Evolutionary conservation across 2,888 invertebrate genomes (phyloP).

Genomic region (Caenorhabditis sulstoni): DNA sequence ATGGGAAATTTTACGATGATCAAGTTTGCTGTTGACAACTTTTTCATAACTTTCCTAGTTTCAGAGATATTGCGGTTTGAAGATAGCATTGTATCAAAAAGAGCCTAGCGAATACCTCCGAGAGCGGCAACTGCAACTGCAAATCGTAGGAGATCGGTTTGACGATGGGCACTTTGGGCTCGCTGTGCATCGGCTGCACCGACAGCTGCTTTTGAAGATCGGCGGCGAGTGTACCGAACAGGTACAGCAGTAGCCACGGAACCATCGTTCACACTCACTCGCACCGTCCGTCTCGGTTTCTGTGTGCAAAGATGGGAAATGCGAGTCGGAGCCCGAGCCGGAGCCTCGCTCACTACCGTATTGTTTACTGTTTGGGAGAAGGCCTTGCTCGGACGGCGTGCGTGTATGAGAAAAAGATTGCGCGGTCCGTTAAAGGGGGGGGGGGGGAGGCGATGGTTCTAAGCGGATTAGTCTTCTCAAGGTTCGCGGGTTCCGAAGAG

Average conservation of each 20-base stretch:
- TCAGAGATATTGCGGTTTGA: too few relatives aligned
- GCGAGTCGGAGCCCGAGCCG: too few relatives aligned
- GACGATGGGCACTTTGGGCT: slow-evolving; percentile 38
- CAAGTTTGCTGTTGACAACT: too few relatives aligned
- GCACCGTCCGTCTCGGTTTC: too few relatives aligned
- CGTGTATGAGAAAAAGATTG: slow-evolving; percentile 45
- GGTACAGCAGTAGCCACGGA: slow-evolving; percentile 22
- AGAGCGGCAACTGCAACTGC: slow-evolving; percentile 67
- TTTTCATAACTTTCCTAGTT: too few relatives aligned
- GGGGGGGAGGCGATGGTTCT: too few relatives aligned
- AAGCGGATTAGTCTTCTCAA: slow-evolving; percentile 25
- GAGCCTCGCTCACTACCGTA: too few relatives aligned
- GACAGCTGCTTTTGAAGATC: slow-evolving; percentile 33
- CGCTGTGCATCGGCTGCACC: slow-evolving; percentile 24
- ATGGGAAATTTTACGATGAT: too few relatives aligned
- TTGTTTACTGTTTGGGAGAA: neutral
- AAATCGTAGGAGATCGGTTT: slow-evolving; percentile 61
- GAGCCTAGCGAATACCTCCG: slow-evolving; percentile 48
- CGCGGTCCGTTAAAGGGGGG: slow-evolving; percentile 26
- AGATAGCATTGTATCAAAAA: too few relatives aligned
- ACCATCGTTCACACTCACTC: slow-evolving; percentile 14
- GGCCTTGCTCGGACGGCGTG: too few relatives aligned
- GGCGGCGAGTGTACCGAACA: slow-evolving; percentile 14
- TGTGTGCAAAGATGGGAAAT: too few relatives aligned
- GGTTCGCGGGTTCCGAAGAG: too few relatives aligned